A percentile compares a stretch with the other conserved stretches of the same genome.
phyloP scores from a whole-genome alignment of 2,888 invertebrate species.

The Apotomis capreana region DNA sequence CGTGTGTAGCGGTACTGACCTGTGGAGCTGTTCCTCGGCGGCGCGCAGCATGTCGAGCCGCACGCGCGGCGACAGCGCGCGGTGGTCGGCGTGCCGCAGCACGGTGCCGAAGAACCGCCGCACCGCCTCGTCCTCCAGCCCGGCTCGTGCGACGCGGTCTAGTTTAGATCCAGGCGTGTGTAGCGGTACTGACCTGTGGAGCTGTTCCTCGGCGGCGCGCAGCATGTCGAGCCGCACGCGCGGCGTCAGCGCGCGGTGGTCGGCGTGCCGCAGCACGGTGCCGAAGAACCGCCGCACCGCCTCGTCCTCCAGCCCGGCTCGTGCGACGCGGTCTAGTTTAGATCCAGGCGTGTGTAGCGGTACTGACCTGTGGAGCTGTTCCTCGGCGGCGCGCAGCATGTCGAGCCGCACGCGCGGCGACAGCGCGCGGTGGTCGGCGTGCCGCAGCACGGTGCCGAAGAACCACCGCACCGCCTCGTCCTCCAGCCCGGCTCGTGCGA shows the following conservation, averaged over 20 bases:
- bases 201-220: constrained; percentile 86
- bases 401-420: constrained; percentile 83
- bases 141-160: too few species aligned
- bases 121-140: constrained; percentile 84
- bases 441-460: constrained; percentile 88
- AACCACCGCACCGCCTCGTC: constrained; percentile 87
- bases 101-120: constrained; percentile 89
- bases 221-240: constrained; percentile 83
- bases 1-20: constrained; percentile 56
- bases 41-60: constrained; percentile 84
- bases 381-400: constrained; percentile 85
- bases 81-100: constrained; percentile 88
- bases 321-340: too few species aligned
- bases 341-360: too few species aligned
- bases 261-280: constrained; percentile 88
- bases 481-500: too few species aligned
- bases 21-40: constrained; percentile 86
- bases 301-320: constrained; percentile 81
- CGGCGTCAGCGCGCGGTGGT: constrained; percentile 86
- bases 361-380: constrained; percentile 85
- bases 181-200: constrained; percentile 76
- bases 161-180: too few species aligned
- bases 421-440: constrained; percentile 87
- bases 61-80: constrained; percentile 84
- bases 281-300: constrained; percentile 89